phyloP scores from a whole-genome alignment of 2,888 invertebrate species.

The Nymphalis urticae region DNA sequence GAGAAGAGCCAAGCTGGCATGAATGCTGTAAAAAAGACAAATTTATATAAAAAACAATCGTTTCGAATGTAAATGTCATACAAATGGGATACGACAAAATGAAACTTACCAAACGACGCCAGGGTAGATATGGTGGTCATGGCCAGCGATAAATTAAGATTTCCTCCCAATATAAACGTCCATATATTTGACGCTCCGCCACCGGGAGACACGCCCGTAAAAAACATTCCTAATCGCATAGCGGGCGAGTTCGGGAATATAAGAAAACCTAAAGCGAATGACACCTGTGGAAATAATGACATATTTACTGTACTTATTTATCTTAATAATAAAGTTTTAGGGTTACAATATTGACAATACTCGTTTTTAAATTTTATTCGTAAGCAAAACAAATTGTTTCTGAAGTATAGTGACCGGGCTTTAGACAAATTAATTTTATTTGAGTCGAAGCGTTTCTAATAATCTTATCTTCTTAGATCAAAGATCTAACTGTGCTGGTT shows the following conservation, averaged over 20 bases:
- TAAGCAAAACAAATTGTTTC: too few species aligned
- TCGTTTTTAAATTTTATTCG: too few species aligned
- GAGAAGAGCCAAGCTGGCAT: constrained; percentile 97
- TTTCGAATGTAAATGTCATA: not conserved
- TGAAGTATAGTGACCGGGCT: too few species aligned
- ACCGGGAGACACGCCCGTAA: constrained; percentile 94
- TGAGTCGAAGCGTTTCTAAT: too few species aligned
- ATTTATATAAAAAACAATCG: not conserved
- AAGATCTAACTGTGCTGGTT: too few species aligned
- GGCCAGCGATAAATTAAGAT: constrained; percentile 95
- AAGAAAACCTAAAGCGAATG: constrained; percentile 86
- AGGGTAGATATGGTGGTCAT: constrained; percentile 97
- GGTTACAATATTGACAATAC: too few species aligned
- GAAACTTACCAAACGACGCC: constrained; percentile 87
- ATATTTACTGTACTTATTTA: too few species aligned
- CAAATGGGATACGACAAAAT: not conserved
- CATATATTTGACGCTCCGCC: constrained; percentile 98
- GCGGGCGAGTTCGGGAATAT: constrained; percentile 83
- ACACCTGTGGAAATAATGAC: constrained; percentile 75
- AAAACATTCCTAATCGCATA: constrained; percentile 92
- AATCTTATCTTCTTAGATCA: too few species aligned
- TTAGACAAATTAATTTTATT: too few species aligned
- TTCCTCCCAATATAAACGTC: constrained; percentile 95
- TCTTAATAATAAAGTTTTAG: too few species aligned
- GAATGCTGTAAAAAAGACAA: constrained; percentile 80